phyloP scores from a whole-genome alignment of 2,888 invertebrate species.

The Dioctria rufipes region DNA sequence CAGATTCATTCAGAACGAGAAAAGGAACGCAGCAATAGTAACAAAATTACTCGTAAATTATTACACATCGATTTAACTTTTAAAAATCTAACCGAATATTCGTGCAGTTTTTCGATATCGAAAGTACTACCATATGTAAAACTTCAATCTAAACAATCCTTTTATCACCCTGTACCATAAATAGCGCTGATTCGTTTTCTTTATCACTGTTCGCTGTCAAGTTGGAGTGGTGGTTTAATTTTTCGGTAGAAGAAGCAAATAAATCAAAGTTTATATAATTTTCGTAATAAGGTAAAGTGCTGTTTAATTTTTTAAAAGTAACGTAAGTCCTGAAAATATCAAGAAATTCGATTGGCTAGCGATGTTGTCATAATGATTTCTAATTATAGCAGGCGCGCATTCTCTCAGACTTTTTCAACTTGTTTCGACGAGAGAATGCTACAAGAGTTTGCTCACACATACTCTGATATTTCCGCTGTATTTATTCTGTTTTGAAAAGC shows the following conservation, averaged over 20 bases:
- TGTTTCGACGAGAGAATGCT: neutral
- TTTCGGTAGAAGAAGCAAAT: neutral
- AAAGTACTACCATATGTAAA: slow-evolving; percentile 2
- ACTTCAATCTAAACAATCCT: neutral
- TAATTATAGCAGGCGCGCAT: slow-evolving; percentile 53
- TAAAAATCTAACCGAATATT: too few species aligned
- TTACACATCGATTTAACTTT: too few species aligned
- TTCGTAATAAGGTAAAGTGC: too few species aligned
- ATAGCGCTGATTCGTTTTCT: neutral
- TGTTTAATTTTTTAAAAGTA: too few species aligned
- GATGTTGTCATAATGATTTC: slow-evolving; percentile 57
- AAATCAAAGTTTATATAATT: neutral
- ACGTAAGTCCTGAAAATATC: neutral
- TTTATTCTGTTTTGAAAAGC: slow-evolving; percentile 39
- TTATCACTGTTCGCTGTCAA: slow-evolving; percentile 8
- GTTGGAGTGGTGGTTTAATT: neutral
- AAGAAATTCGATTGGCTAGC: slow-evolving; percentile 50
- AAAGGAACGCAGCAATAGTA: too few species aligned
- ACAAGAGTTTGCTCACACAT: neutral
- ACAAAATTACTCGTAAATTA: too few species aligned
- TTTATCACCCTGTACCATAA: slow-evolving; percentile 11
- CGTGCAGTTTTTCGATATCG: neutral
- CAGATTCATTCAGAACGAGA: too few species aligned
- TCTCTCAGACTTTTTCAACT: slow-evolving; percentile 5
- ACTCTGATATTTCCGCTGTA: neutral